Base-by-base conservation (phyloP, 2,888 invertebrate genomes). In the Galerucella calmariensis region DNA sequence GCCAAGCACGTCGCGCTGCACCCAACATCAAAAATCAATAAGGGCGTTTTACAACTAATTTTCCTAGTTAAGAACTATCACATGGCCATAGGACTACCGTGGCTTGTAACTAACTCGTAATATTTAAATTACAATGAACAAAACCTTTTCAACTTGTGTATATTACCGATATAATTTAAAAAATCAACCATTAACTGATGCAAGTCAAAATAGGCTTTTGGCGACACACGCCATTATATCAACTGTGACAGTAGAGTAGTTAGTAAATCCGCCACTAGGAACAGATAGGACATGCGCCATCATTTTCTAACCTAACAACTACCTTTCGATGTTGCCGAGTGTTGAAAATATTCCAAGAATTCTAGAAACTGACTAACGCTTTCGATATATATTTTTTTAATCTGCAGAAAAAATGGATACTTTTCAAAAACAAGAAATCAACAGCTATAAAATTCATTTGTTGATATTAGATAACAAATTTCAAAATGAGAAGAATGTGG, bases 161-260 rank as follows among this genome's bases (percentile, higher is more conserved):
- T 73, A 71, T 65, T 72, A 62, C 70, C 65, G 65, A 67, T 61
- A 69, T 72, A 75, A 67, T 72, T 65, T 72, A 74, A 74, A 72
- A 67, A 72, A 73, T 67, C 62, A 70, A 58, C 51, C 16, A 67
- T 76, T 70, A 69, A 72, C 74, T 77, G 66, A 63, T 75, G 69
- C 72, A 78, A 80, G 79, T 80, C 81, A 84, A 84, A 84, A 84
- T 83, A 82, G 80, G 79, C 81, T 82, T 83, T 81, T 81, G 82
- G 82, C 83, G 83, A 84, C 85, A 87, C 79, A 86, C 88, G 87
- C 88, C 88, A 88, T 88, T 87, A 85, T 86, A 87, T 87, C 85
- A 85, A 87, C 87, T 86, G 84, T 84, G 83, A 72, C 72, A 72
- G 72, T 69, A 53, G 41, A 72, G 48, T 66, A 72, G 66, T 86